Evolutionary conservation across 2,113 vertebrate genomes (phyloP), one percentile per base, ranked within the genome.

Genomic region (Takifugu bimaculatus): DNA sequence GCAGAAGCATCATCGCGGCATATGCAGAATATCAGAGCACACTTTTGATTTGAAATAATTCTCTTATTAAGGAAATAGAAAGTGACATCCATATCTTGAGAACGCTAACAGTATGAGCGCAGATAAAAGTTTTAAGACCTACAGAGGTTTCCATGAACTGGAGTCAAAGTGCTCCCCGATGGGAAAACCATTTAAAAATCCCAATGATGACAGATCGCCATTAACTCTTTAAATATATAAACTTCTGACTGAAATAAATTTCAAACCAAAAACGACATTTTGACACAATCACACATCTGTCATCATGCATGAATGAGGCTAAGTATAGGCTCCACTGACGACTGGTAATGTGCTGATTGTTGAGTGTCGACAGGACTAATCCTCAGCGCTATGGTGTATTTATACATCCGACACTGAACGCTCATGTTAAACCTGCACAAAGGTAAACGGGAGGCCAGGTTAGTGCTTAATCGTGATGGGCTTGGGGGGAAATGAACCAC

Each of bases 1-100:
- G 26, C 7, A 72, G 6, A 39, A 43, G 72, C 26, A 49, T 65
- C 26, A 48, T 14, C 35, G 11, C 11, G 11, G 35, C 9, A 39
- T 39, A 39, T 39, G 35, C 35, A 39, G 35, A 39, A 39, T 39
- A 39, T 39, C 35, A 39, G 35, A 39, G 7, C 35, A 39, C 35
- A 39, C 35, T 39, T 39, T 39, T 39, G 7, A 10, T 39, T 39
- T 39, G 7, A 39, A 39, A 39, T 10, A 39, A 39, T 2, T 39
- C 5, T 39, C 9, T 11, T 39, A 39, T 39, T 35, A 35, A 35
- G 32, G 32, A 35, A 2, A 20, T 20, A 20, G 20, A 20, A 35
- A 2, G 32, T 6, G 42, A 54, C 35, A 6, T 44, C 27, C 39
- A 43, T 3, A 35, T 29, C 25, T 50, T 4, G 26, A 48, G 1